These are phyloP conservation scores for Drosophila rubida DNA, from an alignment of 2,888 invertebrate genomes.

Conservation along the genomic window DNA sequence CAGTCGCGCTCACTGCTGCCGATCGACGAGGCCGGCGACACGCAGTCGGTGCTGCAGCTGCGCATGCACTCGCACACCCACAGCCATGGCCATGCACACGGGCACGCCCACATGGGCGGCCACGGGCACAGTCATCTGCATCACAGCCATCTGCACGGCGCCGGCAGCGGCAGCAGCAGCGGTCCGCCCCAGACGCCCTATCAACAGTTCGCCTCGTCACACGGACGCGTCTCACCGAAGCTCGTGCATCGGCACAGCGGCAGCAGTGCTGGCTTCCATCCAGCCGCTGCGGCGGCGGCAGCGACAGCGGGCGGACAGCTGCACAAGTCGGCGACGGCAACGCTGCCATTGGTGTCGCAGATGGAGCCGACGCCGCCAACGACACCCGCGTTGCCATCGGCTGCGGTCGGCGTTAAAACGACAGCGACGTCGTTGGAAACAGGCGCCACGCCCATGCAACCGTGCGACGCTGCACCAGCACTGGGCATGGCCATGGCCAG, in stretches of 20 bases:
- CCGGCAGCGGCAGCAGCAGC: background rate
- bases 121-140: constrained; percentile 44
- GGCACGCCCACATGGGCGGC: constrained; percentile 52
- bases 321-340: constrained; percentile 84
- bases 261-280: constrained; percentile 80
- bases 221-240: constrained; percentile 82
- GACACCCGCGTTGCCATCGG: constrained; percentile 82
- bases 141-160: constrained; percentile 39
- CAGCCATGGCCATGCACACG: constrained; percentile 50
- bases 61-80: constrained; percentile 77
- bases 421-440: constrained; percentile 61
- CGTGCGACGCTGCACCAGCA: background rate
- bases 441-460: constrained; percentile 38
- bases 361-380: constrained; percentile 83
- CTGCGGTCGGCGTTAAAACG: constrained; percentile 72
- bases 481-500: constrained; percentile 57
- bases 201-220: constrained; percentile 72
- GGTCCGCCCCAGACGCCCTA: constrained; percentile 58
- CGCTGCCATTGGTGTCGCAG: constrained; percentile 84
- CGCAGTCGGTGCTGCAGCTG: constrained; percentile 80
- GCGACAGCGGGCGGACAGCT: constrained; percentile 58
- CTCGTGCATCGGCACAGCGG: constrained; percentile 83
- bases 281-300: constrained; percentile 49
- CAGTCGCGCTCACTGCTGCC: constrained; percentile 85
- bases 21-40: constrained; percentile 83